Base-by-base conservation (phyloP, 2,113 vertebrate genomes). In the Dasypus novemcinctus region DNA sequence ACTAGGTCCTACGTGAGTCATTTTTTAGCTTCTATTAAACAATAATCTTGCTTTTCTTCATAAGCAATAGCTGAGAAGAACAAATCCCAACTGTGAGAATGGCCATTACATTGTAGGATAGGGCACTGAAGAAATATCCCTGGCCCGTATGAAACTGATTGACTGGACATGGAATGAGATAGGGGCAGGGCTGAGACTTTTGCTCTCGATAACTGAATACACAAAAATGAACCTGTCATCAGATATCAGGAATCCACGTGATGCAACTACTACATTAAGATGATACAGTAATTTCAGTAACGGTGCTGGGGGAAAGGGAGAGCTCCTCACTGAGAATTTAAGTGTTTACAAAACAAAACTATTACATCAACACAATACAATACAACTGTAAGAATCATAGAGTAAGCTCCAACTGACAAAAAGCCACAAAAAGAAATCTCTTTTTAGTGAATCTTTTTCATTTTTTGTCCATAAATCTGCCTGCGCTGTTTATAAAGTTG, bases 401-500 rank as follows among this genome's bases (percentile, higher is more conserved):
- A 98, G 81, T 96, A 93, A 93, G 97, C 95, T 81, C 97, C 90
- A 96, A 95, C 92, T 96, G 92, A n/a, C 87, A 94, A 91, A 95
- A 97, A 97, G 95, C 80, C 92, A 64, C 83, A 0, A 95, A 93
- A 90, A n/a, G n/a, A n/a, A n/a, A 93, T 93, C 93, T 66, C 83
- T 90, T 57, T 79, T 99, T 97, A 99, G 68, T 99, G 98, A 71
- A 98, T 94, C 98, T 99, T 99, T 95, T 99, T 99, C 98, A 99
- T 99, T 98, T 98, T 99, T 95, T 98, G 98, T 93, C 98, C 98
- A 41, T 99, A 99, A 79, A 98, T 99, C 79, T 97, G 98, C 95
- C 98, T 99, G 97, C 99, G 99, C 96, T 99, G 99, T 97, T 99
- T 99, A 98, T 99, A 99, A 89, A 99, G 98, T 96, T 99, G 98